Conservation (phyloP, 2,797 vertebrate genomes). For the Sarcoramphus papa region DNA sequence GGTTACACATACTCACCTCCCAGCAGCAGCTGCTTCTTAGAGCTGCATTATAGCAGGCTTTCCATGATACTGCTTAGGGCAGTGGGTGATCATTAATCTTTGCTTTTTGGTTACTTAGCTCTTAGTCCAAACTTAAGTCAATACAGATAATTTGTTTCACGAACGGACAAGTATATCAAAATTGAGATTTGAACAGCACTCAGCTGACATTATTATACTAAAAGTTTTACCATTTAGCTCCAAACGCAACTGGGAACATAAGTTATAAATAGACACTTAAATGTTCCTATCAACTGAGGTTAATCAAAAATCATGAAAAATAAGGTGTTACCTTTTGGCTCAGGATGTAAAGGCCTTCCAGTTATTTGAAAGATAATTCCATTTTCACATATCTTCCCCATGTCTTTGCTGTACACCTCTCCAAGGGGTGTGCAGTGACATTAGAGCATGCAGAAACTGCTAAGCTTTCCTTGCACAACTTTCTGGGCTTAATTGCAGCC, state of each 20-base stretch:
- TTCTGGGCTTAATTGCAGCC: neutral
- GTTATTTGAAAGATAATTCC: neutral
- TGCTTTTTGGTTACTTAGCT: neutral
- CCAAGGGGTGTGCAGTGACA: neutral
- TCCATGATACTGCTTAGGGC: neutral
- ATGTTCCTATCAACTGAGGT: neutral
- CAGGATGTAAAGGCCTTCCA: neutral
- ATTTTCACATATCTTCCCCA: neutral
- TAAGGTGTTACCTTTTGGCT: neutral
- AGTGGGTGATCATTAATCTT: neutral
- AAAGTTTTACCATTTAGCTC: neutral
- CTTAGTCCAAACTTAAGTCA: neutral
- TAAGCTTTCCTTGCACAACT: neutral
- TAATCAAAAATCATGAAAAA: constrained; percentile 1
- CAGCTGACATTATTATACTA: neutral
- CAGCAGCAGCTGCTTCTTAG: neutral
- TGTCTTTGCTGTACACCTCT: neutral
- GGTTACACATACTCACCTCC: neutral
- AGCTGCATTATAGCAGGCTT: neutral
- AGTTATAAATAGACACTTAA: neutral
- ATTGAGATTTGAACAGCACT: neutral
- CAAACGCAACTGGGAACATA: neutral
- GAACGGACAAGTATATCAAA: neutral
- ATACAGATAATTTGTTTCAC: neutral
- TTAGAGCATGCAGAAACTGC: neutral